Percentiles rank a stretch among this genome's conserved stretches.
phyloP scores from a whole-genome alignment of 2,797 vertebrate species.

The Brachyalestes nurse region DNA sequence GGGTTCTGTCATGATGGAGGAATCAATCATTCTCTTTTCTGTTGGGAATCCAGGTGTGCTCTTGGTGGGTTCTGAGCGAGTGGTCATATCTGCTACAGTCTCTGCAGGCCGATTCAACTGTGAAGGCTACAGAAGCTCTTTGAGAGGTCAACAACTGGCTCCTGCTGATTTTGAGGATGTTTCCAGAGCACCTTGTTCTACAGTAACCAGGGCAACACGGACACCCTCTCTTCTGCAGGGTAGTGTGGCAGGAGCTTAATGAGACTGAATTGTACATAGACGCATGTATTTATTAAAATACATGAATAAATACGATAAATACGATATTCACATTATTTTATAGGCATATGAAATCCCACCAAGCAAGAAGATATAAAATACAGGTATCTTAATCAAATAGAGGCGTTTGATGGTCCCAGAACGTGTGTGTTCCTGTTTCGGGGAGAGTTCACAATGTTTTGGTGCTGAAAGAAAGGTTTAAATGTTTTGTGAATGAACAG shows the following conservation, averaged over 20 bases:
- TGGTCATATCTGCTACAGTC: neutral
- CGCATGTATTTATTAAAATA: no score
- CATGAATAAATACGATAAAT: no score
- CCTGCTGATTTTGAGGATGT: neutral
- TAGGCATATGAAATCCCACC: no score
- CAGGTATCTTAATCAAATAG: no score
- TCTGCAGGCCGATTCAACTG: neutral
- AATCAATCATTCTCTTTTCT: neutral
- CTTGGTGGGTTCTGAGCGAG: neutral
- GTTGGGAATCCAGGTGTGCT: neutral
- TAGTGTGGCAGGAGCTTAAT: neutral
- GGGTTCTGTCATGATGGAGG: neutral
- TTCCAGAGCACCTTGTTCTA: no score
- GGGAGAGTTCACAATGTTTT: no score
- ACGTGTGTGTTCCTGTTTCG: no score
- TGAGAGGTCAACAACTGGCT: neutral
- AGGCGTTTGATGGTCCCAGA: no score
- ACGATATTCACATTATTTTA: no score
- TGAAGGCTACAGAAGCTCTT: neutral
- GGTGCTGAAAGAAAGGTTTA: no score
- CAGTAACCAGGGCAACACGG: conserved; percentile 14
- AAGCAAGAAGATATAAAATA: no score
- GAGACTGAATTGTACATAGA: neutral
- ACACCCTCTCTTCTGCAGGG: neutral
- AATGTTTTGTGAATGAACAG: no score